These are phyloP conservation scores for Chlorodrepanis virens DNA, from an alignment of 2,113 vertebrate genomes.

Conservation along the genomic window DNA sequence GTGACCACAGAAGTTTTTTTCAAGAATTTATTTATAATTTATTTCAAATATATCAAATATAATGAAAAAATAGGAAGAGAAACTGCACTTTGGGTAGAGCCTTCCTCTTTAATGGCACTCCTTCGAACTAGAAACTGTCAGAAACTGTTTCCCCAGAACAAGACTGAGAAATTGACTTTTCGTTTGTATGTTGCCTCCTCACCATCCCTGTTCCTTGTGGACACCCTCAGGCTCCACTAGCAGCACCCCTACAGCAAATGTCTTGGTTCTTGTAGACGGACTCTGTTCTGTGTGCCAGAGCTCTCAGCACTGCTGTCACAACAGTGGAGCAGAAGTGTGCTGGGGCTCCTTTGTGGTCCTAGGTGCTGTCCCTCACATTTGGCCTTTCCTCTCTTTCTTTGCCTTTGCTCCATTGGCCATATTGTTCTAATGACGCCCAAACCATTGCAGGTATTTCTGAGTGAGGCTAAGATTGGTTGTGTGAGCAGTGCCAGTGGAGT, in stretches of 20 bases:
- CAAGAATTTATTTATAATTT: background rate
- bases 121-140: background rate
- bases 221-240: background rate
- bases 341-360: background rate
- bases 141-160: background rate
- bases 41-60: background rate
- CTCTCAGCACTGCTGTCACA: fast-evolving
- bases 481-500: fast-evolving
- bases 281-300: background rate
- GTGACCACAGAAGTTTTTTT: background rate
- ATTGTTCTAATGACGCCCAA: fast-evolving
- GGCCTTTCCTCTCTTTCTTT: background rate
- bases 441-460: fast-evolving
- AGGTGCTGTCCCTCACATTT: background rate
- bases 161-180: background rate
- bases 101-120: background rate
- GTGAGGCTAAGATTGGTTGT: fast-evolving
- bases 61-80: background rate
- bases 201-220: background rate
- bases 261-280: fast-evolving
- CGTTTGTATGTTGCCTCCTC: background rate
- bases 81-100: background rate
- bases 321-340: fast-evolving
- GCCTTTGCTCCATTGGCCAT: fast-evolving
- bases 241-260: background rate